Percentiles rank a stretch among this genome's conserved stretches.
phyloP scores from a whole-genome alignment of 1,140 invertebrate genomes.

The Drosophila trapezifrons region DNA sequence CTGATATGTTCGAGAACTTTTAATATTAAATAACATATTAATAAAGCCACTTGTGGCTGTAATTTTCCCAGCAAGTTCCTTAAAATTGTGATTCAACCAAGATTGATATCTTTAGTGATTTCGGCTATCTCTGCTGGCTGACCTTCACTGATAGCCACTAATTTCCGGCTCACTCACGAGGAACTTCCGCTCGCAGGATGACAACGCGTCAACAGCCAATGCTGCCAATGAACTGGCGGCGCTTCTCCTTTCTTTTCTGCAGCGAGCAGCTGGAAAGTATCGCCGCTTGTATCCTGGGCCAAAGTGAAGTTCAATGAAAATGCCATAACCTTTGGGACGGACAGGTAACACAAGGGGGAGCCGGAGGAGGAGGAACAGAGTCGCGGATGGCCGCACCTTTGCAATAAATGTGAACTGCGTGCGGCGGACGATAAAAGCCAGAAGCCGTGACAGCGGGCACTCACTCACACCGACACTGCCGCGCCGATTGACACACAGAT shows the following conservation, averaged over 20 bases:
- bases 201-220: conserved; percentile 60
- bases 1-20: not conserved
- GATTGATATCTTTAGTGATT: conserved; percentile 5
- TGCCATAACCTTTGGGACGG: conserved; percentile 44
- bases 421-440: conserved; percentile 65
- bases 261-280: conserved; percentile 33
- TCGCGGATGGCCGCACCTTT: conserved; percentile 55
- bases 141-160: conserved; percentile 31
- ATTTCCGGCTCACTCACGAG: conserved; percentile 43
- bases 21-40: not conserved
- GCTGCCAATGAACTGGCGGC: conserved; percentile 57
- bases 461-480: conserved; percentile 40
- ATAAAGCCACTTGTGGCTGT: not conserved
- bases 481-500: conserved; percentile 8
- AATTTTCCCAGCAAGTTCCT: not conserved
- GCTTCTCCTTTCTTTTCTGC: conserved; percentile 34
- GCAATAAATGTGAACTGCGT: conserved; percentile 69
- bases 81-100: not conserved
- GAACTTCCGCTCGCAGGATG: conserved; percentile 43
- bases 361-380: not conserved
- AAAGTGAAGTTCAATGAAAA: conserved; percentile 78
- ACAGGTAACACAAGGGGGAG: not conserved
- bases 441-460: conserved; percentile 31
- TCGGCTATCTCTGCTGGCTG: conserved; percentile 18
- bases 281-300: conserved; percentile 20